A percentile compares a stretch with the other conserved stretches of the same genome.
Conservation (phyloP, 2,888 invertebrate genomes). For the Dynastes grantii region DNA sequence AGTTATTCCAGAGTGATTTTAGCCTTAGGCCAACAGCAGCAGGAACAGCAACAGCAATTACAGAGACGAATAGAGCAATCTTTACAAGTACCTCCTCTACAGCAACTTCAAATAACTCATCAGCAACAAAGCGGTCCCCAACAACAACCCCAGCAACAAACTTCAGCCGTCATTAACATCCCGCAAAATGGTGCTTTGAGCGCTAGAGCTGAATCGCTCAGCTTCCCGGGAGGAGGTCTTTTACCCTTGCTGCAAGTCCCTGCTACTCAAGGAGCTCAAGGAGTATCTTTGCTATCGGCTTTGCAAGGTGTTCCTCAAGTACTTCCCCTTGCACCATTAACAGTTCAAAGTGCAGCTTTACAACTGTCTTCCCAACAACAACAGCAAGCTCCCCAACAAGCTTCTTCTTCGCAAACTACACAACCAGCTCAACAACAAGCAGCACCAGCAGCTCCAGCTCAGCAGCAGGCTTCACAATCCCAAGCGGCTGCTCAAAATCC, state of each 20-base stretch:
- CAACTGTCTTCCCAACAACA: constrained; percentile 5
- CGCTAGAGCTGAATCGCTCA: constrained; percentile 38
- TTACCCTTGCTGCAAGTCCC: constrained; percentile 52
- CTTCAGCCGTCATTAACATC: constrained; percentile 20
- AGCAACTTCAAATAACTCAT: constrained; percentile 12
- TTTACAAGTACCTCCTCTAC: constrained; percentile 26
- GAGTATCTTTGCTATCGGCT: constrained; percentile 33
- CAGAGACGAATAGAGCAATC: constrained; percentile 31
- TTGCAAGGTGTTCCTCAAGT: constrained; percentile 10
- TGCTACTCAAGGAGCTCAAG: constrained; percentile 48
- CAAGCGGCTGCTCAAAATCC: constrained; percentile 26
- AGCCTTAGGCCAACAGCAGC: constrained; percentile 46
- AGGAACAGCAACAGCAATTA: constrained; percentile 36
- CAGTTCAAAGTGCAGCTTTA: constrained; percentile 26
- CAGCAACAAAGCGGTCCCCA: constrained; percentile 48
- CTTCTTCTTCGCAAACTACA: constrained; percentile 67
- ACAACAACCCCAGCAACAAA: constrained; percentile 16
- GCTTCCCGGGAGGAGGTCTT: constrained; percentile 38
- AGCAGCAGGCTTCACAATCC: not conserved
- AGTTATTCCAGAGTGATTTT: constrained; percentile 50
- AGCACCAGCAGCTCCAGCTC: constrained; percentile 10
- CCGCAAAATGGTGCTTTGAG: constrained; percentile 37
- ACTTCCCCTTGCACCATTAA: constrained; percentile 44
- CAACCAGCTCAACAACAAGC: constrained; percentile 22
- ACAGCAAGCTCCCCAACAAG: constrained; percentile 20